These are phyloP conservation scores for Tiliqua scincoides DNA, from an alignment of 2,113 vertebrate genomes.

Conservation along the genomic window DNA sequence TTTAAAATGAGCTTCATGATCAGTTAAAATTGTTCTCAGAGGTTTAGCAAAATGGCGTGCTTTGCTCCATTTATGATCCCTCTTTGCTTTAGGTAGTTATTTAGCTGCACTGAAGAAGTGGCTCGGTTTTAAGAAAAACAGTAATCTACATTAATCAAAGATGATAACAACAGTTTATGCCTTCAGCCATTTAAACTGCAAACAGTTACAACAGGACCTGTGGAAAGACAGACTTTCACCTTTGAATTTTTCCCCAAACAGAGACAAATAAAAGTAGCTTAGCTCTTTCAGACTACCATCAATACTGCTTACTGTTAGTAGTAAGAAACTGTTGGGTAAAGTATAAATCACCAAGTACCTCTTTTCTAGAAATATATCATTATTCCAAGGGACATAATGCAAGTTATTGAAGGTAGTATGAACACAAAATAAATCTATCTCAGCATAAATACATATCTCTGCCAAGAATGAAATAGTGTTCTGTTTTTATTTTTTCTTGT, in stretches of 20 bases:
- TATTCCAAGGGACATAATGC: constrained; percentile 47
- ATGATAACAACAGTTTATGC: constrained; percentile 50
- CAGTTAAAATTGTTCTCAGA: constrained; percentile 18
- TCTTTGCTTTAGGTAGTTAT: not conserved
- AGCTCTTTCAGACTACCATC: constrained; percentile 58
- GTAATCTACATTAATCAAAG: constrained; percentile 60
- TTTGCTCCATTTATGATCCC: constrained; percentile 44
- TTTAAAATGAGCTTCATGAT: constrained; percentile 1
- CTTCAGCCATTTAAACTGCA: constrained; percentile 56
- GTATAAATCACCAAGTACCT: constrained; percentile 54
- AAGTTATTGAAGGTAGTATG: constrained; percentile 32
- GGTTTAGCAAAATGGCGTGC: constrained; percentile 17
- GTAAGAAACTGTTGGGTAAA: constrained; percentile 61
- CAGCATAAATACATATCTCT: constrained; percentile 53
- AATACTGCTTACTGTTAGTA: constrained; percentile 48
- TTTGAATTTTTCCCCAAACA: constrained; percentile 52
- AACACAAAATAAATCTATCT: constrained; percentile 58
- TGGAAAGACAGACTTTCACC: constrained; percentile 10
- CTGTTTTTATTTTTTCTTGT: constrained; percentile 1
- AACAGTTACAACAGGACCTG: constrained; percentile 25
- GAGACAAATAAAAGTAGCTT: constrained; percentile 40
- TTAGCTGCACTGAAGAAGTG: constrained; percentile 28
- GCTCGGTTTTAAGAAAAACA: constrained; percentile 36
- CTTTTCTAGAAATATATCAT: constrained; percentile 55
- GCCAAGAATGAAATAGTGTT: constrained; percentile 13